Base-by-base conservation (phyloP, 2,888 invertebrate species). In the Meiosimyza decipiens region DNA sequence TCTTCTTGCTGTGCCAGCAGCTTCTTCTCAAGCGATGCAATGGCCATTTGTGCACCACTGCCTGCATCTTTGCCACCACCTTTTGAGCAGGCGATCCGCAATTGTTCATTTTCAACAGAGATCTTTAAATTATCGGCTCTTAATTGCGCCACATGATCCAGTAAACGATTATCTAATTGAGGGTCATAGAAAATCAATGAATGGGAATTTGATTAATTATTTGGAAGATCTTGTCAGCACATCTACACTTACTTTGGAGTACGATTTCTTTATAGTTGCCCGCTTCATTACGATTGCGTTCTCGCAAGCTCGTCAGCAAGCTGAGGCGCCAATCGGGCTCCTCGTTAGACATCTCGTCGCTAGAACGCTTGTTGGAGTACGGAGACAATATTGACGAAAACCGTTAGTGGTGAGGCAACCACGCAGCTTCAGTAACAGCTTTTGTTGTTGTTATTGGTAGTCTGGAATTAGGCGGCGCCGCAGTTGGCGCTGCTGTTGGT, bases 1-100 rank as follows among this genome's bases (percentile, higher is more conserved):
- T 98, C 98, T 87, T 98, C 98, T 84, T 98, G 97, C 82, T 97
- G 93, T 15, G 90, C 89, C 75, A 95, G 88, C 65, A 97, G 88
- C 87, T 96, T 96, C 81, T 96, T 95, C 87, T 97, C 97, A 71
- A 97, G 88, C 12, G 91, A 90, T 76, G 93, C 91, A 77, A 94
- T 91, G 88, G 90, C 84, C 50, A 81, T 73, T 73, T 82, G 82
- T 79, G 91, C 91, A 78, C 89, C 89, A 40, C 40, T 40, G 7
- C 79, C 80, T 80, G 87, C 73, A 71, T 80, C 81, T 54, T 87
- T 86, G 57, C 85, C 82, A 74, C 83, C 84, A 83, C 85, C 83
- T 82, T 84, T 83, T 80, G 84, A 81, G 69, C 90, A 89, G 49
- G 92, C 91, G 76, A 89, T 89, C 77, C 92, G 90, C 63, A 95